Conservation (phyloP, 2,888 invertebrate species). For the Miltochrista miniata region DNA sequence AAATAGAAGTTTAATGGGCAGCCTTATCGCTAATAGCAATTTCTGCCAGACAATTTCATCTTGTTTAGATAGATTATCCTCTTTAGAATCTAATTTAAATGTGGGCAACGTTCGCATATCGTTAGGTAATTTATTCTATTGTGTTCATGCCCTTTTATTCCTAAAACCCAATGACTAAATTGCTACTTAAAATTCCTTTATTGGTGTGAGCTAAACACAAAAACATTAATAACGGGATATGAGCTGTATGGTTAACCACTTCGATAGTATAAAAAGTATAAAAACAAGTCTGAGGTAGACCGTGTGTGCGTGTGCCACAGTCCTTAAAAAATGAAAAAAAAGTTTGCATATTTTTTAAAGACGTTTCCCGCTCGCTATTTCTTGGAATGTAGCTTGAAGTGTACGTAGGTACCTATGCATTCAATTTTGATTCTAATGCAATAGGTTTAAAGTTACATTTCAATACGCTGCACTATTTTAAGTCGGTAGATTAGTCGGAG, state of each 20-base stretch:
- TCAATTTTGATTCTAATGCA: constrained; percentile 16
- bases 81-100: not conserved
- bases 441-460: not conserved
- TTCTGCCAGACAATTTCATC: too few species aligned
- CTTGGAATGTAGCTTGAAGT: constrained; percentile 26
- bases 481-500: constrained; percentile 2
- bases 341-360: constrained; percentile 23
- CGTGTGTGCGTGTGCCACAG: not conserved
- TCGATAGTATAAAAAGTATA: not conserved
- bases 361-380: constrained; percentile 28
- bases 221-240: too few species aligned
- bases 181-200: too few species aligned
- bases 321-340: constrained; percentile 16
- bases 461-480: not conserved
- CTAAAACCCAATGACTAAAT: too few species aligned
- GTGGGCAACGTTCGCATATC: not conserved
- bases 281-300: constrained; percentile 21
- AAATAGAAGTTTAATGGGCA: too few species aligned
- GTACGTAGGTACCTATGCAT: not conserved
- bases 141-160: too few species aligned
- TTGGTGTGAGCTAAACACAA: too few species aligned
- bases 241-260: not conserved
- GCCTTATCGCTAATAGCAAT: too few species aligned
- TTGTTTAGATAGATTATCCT: too few species aligned
- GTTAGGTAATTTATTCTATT: not conserved